Base-by-base conservation (phyloP, 2,113 vertebrate genomes). In the Triplophysa siluroides region DNA sequence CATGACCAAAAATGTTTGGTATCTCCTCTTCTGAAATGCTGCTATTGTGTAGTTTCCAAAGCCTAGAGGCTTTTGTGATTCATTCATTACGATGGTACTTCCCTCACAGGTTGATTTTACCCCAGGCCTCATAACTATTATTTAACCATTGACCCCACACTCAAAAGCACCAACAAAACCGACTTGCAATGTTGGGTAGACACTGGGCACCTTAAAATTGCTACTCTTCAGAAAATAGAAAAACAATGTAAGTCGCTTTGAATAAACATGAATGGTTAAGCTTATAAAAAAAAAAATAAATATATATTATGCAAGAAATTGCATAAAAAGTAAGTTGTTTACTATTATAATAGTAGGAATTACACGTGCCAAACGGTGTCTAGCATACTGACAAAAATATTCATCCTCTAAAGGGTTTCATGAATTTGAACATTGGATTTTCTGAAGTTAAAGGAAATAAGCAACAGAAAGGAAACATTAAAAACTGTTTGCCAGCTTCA, bases 111-210 rank as follows among this genome's bases (percentile, higher is more conserved):
- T 47, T 23, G 23, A 52, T 82, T 47, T 72, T 13, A 45, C 14
- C 23, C 61, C 12, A 69, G 50, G 45, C 50, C n/a, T 80, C 41
- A n/a, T 56, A 65, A 61, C 43, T 56, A 43, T 41, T 7, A 68
- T 66, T 75, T 68, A 60, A 62, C 72, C 24, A 50, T 50, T 81
- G 54, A 68, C 71, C 38, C 23, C 29, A 2, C 58, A 33, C 19
- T 2, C 38, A 54, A 54, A 18, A 5, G 4, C 52, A 18, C 52
- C 5, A 18, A 54, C 66, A 23, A 60, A 56, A 24, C 21, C 38
- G 26, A 54, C 26, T 14, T 11, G 23, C 63, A 43, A 67, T 33
- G 5, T 33, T 33, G 29, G 29, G 29, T 33, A 33, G 29, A 33
- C 29, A 33, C 29, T 33, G 29, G 29, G 29, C 29, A 33, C 29